Conservation (phyloP, 2,888 invertebrate species). For the Lycia hirtaria region DNA sequence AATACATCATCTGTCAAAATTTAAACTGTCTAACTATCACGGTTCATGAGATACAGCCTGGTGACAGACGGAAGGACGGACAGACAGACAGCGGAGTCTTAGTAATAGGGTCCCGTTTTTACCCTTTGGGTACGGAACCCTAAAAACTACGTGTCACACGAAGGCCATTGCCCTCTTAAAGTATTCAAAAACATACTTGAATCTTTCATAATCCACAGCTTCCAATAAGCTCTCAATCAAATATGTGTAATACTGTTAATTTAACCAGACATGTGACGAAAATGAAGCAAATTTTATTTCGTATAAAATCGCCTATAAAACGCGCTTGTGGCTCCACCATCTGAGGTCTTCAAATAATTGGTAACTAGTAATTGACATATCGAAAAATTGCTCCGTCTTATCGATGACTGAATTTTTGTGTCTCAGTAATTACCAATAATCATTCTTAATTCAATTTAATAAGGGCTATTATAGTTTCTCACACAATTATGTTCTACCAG, state of each 20-base stretch:
- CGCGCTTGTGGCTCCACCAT: neutral
- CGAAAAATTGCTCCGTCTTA: conserved; percentile 10
- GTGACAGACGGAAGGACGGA: too few species aligned
- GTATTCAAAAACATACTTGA: conserved; percentile 1
- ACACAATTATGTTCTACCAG: neutral
- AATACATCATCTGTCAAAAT: too few species aligned
- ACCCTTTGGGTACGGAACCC: too few species aligned
- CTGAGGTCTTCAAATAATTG: neutral
- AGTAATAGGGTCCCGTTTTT: too few species aligned
- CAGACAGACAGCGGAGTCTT: too few species aligned
- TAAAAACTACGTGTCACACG: too few species aligned
- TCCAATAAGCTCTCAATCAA: conserved; percentile 12
- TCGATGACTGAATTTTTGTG: conserved; percentile 1
- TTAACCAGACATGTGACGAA: neutral
- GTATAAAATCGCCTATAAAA: neutral
- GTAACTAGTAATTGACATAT: conserved; percentile 7
- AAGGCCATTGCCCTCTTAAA: conserved; percentile 1
- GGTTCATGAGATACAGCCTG: too few species aligned
- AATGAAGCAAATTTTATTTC: neutral
- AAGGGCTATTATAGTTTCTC: neutral
- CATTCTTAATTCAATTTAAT: neutral
- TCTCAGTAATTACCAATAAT: neutral
- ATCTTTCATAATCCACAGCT: conserved; percentile 1
- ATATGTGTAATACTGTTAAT: neutral
- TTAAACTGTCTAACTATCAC: too few species aligned